Evolutionary conservation across 2,113 vertebrate species (phyloP), one percentile per base, ranked within the genome.

Genomic region (Rhinichthys klamathensis): DNA sequence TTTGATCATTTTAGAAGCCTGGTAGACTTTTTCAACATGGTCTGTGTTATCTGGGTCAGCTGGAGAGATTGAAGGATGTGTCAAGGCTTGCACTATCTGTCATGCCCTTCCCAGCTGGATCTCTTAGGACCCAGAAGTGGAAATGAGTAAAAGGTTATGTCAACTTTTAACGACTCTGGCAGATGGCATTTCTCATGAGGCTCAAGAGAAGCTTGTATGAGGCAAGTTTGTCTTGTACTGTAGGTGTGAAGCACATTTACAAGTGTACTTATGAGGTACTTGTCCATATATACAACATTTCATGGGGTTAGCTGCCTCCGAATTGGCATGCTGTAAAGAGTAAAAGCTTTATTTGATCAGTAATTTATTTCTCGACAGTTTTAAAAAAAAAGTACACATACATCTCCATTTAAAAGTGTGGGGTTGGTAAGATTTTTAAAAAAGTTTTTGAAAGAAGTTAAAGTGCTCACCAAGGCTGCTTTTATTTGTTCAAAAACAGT

Each of bases 101-200:
- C 70, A 80, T 72, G 9, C 38, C 27, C 75, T 63, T 76, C 35
- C 38, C 51, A 58, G 58, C 32, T 75, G 51, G 27, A 54, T 83
- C 80, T 76, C 44, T 12, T 13, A 51, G 77, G 76, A 54, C 67
- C 15, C 30, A 51, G 67, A 81, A 67, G 44, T 70, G 54, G 54
- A 65, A 75, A 87, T 41, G n/a, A 75, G 35, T 41, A 60, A 72
- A 82, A 32, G 38, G 79, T 69, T 82, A 30, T 86, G 58, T 56
- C 60, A 81, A 38, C 49, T 87, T 83, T 78, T 83, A 83, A 83
- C 18, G 30, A 58, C 75, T 79, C 60, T 63, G 46, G 25, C 85
- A 83, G 63, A 76, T 69, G 35, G 30, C 15, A 75, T 76, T 38
- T 82, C 49, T 70, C 75, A 38, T 38, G 61, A 56, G 83, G 46